Conservation (phyloP, 2,113 vertebrate genomes). For the Cyprinodon tularosa region DNA sequence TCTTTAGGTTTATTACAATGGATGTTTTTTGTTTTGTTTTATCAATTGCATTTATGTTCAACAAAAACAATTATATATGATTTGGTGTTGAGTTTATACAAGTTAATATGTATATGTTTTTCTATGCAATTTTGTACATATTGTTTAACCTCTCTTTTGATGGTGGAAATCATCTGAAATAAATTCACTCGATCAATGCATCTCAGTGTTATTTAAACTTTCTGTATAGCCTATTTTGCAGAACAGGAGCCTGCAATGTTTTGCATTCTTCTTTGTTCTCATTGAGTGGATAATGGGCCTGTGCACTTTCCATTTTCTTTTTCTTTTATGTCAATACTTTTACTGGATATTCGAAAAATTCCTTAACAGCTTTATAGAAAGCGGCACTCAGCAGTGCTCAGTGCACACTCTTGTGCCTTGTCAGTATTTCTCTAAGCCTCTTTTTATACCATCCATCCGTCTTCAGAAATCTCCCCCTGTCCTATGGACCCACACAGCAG, state of each 20-base stretch:
- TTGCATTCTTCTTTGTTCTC: constrained; percentile 8
- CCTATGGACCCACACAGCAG: constrained; percentile 67
- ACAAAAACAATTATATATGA: no score
- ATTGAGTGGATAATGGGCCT: constrained; percentile 1
- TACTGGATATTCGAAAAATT: constrained; percentile 56
- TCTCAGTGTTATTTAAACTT: background rate
- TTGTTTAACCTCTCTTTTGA: no score
- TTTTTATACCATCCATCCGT: constrained; percentile 53
- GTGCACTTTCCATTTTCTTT: constrained; percentile 3
- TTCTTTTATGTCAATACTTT: constrained; percentile 38
- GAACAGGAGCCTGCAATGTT: background rate
- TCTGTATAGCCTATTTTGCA: background rate
- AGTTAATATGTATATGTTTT: no score
- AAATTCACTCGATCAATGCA: background rate
- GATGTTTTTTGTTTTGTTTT: no score
- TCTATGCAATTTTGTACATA: no score
- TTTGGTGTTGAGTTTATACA: no score
- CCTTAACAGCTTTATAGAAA: constrained; percentile 42
- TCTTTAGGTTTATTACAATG: no score
- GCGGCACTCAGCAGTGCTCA: constrained; percentile 47
- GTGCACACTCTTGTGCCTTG: constrained; percentile 34
- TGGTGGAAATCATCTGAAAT: no score
- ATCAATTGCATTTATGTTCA: no score
- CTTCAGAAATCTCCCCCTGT: constrained; percentile 51
- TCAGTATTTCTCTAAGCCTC: constrained; percentile 54